Evolutionary conservation across 2,113 vertebrate species (phyloP).

Genomic region (Lycocorax pyrrhopterus): DNA sequence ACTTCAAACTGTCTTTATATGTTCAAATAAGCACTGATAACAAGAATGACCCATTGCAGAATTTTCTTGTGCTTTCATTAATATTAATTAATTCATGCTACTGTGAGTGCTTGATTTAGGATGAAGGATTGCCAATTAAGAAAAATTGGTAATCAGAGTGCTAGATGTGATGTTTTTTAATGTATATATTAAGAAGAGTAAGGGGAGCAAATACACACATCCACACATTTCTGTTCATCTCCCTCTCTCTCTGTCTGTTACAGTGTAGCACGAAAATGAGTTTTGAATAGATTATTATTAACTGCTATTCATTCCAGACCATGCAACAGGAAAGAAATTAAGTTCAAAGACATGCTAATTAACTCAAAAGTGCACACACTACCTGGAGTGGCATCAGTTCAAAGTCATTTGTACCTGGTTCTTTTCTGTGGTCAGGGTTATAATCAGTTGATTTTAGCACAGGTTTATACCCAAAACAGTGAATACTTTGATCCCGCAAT

Average conservation of each 20-base stretch:
- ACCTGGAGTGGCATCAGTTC: conserved; percentile 51
- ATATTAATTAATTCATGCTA: neutral
- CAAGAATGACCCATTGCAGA: neutral
- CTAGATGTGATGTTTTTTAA: neutral
- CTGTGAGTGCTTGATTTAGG: neutral
- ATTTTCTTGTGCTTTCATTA: neutral
- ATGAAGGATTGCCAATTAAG: neutral
- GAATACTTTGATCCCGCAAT: conserved; percentile 60
- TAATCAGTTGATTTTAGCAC: conserved; percentile 64
- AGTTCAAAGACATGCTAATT: conserved; percentile 72
- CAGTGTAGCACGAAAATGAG: conserved; percentile 24
- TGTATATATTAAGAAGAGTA: neutral
- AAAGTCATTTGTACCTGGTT: conserved; percentile 56
- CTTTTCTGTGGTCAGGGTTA: conserved; percentile 42
- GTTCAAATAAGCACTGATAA: neutral
- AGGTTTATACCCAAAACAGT: conserved; percentile 55
- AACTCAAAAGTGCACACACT: conserved; percentile 33
- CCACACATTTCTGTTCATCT: neutral
- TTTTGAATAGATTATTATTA: conserved; percentile 49
- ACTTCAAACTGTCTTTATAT: neutral
- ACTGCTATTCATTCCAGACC: conserved; percentile 57
- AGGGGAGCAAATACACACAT: neutral
- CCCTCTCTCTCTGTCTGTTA: neutral
- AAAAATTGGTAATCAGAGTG: neutral
- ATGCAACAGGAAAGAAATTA: conserved; percentile 39